These are phyloP conservation scores for Archips crataeganus DNA, from an alignment of 2,888 invertebrate genomes.

Conservation along the genomic window DNA sequence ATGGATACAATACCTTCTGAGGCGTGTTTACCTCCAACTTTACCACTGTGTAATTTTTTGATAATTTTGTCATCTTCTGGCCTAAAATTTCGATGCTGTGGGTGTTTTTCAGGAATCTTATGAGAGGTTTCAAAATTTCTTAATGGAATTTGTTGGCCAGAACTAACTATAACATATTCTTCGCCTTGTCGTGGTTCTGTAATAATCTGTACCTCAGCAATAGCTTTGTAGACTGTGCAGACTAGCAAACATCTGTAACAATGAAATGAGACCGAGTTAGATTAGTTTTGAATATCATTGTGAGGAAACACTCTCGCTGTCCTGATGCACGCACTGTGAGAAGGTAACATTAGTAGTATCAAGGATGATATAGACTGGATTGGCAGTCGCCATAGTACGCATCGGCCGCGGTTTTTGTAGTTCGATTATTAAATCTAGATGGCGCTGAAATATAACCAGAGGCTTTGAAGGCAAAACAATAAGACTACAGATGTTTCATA, in stretches of 20 bases:
- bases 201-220: slow-evolving; percentile 86
- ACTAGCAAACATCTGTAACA: slow-evolving; percentile 83
- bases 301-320: neutral
- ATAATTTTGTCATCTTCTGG: slow-evolving; percentile 79
- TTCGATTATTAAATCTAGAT: too few species aligned
- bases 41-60: slow-evolving; percentile 71
- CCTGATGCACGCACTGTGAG: slow-evolving; percentile 48
- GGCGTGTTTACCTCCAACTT: slow-evolving; percentile 64
- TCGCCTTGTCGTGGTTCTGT: slow-evolving; percentile 88
- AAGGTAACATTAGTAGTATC: slow-evolving; percentile 56
- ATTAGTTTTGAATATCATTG: neutral
- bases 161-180: slow-evolving; percentile 88
- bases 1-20: slow-evolving; percentile 79
- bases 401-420: too few species aligned
- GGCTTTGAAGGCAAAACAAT: too few species aligned
- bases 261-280: slow-evolving; percentile 52
- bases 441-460: too few species aligned
- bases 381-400: too few species aligned
- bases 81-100: slow-evolving; percentile 67
- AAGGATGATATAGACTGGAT: too few species aligned
- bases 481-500: too few species aligned
- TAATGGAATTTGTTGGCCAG: slow-evolving; percentile 78
- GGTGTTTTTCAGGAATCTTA: slow-evolving; percentile 87
- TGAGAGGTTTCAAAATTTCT: slow-evolving; percentile 90
- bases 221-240: slow-evolving; percentile 73